These are phyloP conservation scores for Ichneumoninae sp. DNA, from an alignment of 2,888 invertebrate genomes.

Conservation along the genomic window DNA sequence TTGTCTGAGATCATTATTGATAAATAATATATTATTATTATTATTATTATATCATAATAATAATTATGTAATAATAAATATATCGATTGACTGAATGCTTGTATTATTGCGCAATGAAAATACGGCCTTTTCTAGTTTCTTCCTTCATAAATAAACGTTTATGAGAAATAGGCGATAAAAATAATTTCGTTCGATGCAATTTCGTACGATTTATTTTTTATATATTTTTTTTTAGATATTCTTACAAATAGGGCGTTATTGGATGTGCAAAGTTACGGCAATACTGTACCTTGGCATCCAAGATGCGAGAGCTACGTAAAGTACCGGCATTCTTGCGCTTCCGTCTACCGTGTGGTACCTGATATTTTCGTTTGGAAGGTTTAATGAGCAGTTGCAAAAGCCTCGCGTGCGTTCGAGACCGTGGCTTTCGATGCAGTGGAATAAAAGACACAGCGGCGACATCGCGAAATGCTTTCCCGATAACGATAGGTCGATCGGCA, in stretches of 20 bases:
- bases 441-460: constrained; percentile 2
- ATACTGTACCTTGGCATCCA: constrained; percentile 90
- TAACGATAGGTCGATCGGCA: constrained; percentile 45
- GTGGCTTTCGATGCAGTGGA: constrained; percentile 4
- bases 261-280: background rate
- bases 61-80: background rate
- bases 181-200: background rate
- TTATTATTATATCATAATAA: background rate
- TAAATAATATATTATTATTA: background rate
- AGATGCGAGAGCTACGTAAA: constrained; percentile 90
- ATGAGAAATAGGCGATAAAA: background rate
- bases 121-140: background rate
- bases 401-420: constrained; percentile 11
- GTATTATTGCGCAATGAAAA: background rate
- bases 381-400: background rate
- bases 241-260: constrained; percentile 12
- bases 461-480: constrained; percentile 34
- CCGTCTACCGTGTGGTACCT: constrained; percentile 69
- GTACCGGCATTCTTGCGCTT: constrained; percentile 86
- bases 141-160: background rate
- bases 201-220: background rate
- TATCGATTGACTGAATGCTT: background rate
- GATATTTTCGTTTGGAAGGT: constrained; percentile 34
- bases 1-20: background rate
- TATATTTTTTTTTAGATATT: background rate